Percentiles rank a stretch among this genome's conserved stretches.
These are phyloP conservation scores for Hapalemur alaotrensis DNA, from an alignment of 2,797 vertebrate genomes.

Conservation along the genomic window DNA sequence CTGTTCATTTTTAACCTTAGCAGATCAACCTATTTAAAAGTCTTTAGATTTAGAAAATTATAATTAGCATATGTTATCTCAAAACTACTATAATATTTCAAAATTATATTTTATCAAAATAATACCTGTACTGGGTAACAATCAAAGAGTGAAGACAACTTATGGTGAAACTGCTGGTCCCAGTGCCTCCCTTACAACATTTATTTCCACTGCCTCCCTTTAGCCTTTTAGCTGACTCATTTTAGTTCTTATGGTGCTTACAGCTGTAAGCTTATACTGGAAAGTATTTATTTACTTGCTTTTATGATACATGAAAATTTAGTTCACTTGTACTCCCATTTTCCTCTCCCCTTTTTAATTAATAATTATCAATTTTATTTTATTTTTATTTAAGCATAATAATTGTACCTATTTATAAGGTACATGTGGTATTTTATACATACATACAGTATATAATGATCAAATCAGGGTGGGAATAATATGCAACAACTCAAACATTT, in stretches of 20 bases:
- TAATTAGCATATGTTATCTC: background rate
- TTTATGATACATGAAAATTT: background rate
- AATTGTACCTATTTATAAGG: background rate
- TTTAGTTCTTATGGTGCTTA: background rate
- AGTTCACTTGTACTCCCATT: background rate
- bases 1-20: background rate
- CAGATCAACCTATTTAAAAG: background rate
- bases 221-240: background rate
- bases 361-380: background rate
- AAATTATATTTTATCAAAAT: background rate
- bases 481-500: background rate
- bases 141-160: background rate
- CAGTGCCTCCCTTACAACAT: rapidly evolving
- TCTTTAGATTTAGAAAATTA: background rate
- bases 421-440: background rate
- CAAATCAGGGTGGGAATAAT: background rate
- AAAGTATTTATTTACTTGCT: background rate
- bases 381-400: background rate
- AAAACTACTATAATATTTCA: background rate
- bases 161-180: background rate
- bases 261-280: background rate
- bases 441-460: background rate
- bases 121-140: background rate
- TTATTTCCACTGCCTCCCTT: rapidly evolving
- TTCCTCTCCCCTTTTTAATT: background rate